phyloP scores from a whole-genome alignment of 2,797 vertebrate species.

The Phylloscopus collybita region DNA sequence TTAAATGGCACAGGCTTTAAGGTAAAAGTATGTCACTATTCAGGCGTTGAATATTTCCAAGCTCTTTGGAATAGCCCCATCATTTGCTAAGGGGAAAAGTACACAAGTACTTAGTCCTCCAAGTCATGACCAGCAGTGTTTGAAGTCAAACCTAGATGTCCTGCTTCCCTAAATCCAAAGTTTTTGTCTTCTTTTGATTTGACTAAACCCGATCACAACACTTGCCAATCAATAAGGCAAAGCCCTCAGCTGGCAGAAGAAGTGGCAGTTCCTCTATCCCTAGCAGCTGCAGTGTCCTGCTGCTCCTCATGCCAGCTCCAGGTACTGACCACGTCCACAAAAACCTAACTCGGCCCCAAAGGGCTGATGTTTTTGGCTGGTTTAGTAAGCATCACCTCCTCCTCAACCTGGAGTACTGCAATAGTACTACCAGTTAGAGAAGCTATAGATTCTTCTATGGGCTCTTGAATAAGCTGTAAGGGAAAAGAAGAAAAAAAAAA shows the following conservation, averaged over 20 bases:
- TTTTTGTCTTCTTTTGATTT: neutral
- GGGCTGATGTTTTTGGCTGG: neutral
- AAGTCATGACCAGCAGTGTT: neutral
- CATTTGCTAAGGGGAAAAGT: neutral
- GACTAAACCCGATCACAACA: neutral
- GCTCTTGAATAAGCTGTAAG: neutral
- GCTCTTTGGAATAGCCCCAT: neutral
- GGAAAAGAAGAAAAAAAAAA: neutral
- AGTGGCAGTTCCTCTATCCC: neutral
- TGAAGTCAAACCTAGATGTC: neutral
- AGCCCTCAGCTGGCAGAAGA: neutral
- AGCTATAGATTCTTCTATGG: neutral
- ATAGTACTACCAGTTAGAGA: neutral
- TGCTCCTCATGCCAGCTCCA: neutral
- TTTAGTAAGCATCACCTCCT: neutral
- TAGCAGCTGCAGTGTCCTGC: neutral
- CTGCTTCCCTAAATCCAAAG: neutral
- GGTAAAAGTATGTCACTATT: neutral
- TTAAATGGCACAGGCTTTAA: neutral
- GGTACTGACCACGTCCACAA: accelerated
- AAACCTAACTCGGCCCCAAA: neutral
- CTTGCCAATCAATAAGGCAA: neutral
- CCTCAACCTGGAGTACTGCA: neutral
- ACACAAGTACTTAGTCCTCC: neutral
- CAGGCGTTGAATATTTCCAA: neutral